Evolutionary conservation across 2,113 vertebrate genomes (phyloP).

Genomic region (Phalacrocorax brasilianus): DNA sequence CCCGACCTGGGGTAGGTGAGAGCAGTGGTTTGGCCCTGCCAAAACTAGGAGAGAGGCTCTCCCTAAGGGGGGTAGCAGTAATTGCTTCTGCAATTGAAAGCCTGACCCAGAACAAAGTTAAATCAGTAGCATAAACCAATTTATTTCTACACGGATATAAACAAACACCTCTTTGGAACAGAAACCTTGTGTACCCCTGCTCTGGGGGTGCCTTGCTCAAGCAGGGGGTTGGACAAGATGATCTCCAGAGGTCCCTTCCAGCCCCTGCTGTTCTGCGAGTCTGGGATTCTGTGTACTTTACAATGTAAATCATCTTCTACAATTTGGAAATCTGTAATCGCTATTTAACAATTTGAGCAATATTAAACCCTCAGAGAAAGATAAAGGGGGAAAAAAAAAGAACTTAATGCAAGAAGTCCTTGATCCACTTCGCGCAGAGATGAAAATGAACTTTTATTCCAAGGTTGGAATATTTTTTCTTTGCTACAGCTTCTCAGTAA

Average conservation of each 20-base stretch:
- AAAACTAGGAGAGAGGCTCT: background rate
- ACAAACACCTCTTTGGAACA: background rate
- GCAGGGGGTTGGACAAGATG: too few species aligned
- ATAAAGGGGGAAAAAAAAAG: background rate
- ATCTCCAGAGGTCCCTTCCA: too few species aligned
- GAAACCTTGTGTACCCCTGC: background rate
- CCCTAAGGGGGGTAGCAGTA: background rate
- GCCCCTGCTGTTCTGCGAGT: too few species aligned
- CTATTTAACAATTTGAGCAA: background rate
- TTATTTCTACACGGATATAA: background rate
- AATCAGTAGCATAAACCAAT: background rate
- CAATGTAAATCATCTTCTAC: background rate
- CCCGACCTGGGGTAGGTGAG: fast-evolving
- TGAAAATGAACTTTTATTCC: slow-evolving; percentile 19
- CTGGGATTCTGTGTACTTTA: background rate
- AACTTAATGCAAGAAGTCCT: background rate
- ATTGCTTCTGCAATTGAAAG: background rate
- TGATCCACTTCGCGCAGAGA: background rate
- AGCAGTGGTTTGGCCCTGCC: background rate
- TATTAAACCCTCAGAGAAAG: background rate
- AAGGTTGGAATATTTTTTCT: slow-evolving; percentile 10
- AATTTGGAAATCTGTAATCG: background rate
- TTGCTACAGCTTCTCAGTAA: background rate
- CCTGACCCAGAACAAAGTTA: background rate
- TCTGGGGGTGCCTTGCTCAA: too few species aligned